Base-by-base conservation (phyloP, 2,888 invertebrate species). In the Thecophora atra region DNA sequence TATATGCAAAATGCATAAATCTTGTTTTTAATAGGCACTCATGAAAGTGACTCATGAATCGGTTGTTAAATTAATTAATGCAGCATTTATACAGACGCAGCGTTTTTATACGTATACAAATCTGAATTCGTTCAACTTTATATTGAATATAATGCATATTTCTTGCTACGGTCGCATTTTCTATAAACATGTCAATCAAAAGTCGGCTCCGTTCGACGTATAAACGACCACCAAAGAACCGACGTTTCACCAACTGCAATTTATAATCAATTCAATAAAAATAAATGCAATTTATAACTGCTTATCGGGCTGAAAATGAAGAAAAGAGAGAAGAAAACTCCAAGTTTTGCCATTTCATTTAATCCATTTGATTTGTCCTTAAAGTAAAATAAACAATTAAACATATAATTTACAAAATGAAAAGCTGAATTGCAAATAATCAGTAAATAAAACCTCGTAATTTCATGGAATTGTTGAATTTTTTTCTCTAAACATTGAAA, bases 351-450 rank as follows among this genome's bases (percentile, higher is more conserved):
- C n/a, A n/a, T n/a, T n/a, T n/a, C 4, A 3, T n/a, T 2, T 47
- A 1, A 47, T 47, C n/a, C 47, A 47, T 47, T 47, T 17, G 47
- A 47, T 60, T 60, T 28, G 28, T 60, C 28, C 60, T 60, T 24
- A 60, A 28, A 28, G 24, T 60, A 24, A 11, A 26, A 60, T 13
- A 17, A 47, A 47, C 11, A 47, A n/a, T n/a, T 11, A 47, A 47
- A 37, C 11, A 11, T 11, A 47, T 6, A 47, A 56, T 7, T 1
- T 7, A 56, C 17, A 56, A 24, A 56, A 11, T 37, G 37, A 56
- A 24, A n/a, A n/a, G 11, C 47, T 47, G 47, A 30, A 30, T 30
- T 30, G 8, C 30, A 37, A 1, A 8, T 1, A 37, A 37, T 37
- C 37, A 37, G 11, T 37, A 37, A 37, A 37, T 2, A 11, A 47